Evolutionary conservation across 2,797 vertebrate genomes (phyloP).

Genomic region (Centroberyx gerrardi): DNA sequence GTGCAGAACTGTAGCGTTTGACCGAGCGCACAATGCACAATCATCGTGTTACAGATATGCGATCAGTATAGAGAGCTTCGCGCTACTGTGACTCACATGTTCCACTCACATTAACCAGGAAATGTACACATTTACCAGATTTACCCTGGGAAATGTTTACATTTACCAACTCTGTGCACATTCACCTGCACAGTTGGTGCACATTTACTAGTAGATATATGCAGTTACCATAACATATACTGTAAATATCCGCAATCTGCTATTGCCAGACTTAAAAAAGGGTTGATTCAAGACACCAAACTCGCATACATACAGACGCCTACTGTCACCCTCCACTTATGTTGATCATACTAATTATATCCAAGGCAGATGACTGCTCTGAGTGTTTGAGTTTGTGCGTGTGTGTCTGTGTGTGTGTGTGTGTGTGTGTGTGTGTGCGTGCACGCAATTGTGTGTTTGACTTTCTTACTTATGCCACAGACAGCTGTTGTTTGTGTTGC

Average conservation of each 20-base stretch:
- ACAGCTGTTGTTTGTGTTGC: constrained; percentile 82
- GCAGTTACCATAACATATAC: too few species aligned
- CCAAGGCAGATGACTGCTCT: constrained; percentile 22
- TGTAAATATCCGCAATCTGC: neutral
- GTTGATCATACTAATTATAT: constrained; percentile 75
- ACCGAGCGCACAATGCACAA: too few species aligned
- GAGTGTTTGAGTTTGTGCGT: neutral
- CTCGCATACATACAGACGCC: constrained; percentile 28
- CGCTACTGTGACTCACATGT: too few species aligned
- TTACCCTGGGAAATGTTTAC: too few species aligned
- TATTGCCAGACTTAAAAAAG: constrained; percentile 42
- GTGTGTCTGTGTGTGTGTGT: constrained; percentile 41
- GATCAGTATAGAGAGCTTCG: too few species aligned
- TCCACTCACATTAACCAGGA: too few species aligned
- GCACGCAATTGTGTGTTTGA: constrained; percentile 63
- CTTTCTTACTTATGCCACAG: constrained; percentile 75
- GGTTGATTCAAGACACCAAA: constrained; percentile 34
- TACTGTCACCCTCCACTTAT: constrained; percentile 63
- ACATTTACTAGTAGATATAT: too few species aligned
- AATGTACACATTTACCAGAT: too few species aligned
- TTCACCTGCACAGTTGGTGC: too few species aligned
- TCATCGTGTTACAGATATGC: too few species aligned
- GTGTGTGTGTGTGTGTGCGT: constrained; percentile 42
- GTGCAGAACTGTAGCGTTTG: too few species aligned
- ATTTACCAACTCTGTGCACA: too few species aligned